Conservation (phyloP, 2,797 vertebrate genomes). For the Gallirallus australis region DNA sequence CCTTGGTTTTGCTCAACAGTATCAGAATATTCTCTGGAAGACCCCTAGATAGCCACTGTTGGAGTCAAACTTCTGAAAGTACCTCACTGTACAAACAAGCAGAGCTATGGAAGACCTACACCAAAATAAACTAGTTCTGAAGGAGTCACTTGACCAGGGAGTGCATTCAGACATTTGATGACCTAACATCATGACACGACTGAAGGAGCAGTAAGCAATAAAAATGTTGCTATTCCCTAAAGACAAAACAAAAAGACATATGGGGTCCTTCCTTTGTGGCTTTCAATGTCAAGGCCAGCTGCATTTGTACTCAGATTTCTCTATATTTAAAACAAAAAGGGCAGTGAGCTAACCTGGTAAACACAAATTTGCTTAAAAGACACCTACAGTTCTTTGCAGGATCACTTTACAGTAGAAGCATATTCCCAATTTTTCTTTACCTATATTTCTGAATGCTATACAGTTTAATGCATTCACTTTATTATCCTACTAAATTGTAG, state of each 20-base stretch:
- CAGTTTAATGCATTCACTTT: constrained; percentile 50
- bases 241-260: not conserved
- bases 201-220: not conserved
- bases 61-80: not conserved
- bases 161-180: not conserved
- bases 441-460: constrained; percentile 63
- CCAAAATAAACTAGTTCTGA: not conserved
- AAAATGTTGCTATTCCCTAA: not conserved
- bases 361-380: constrained; percentile 8
- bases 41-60: not conserved
- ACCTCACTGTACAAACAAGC: not conserved
- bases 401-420: constrained; percentile 7
- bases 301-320: not conserved
- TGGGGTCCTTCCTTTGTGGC: not conserved
- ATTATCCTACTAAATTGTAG: constrained; percentile 64
- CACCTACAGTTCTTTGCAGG: constrained; percentile 19
- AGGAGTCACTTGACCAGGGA: not conserved
- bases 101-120: not conserved
- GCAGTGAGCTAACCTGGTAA: not conserved
- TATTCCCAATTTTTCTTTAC: constrained; percentile 8
- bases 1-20: not conserved
- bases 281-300: not conserved
- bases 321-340: not conserved
- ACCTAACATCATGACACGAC: not conserved
- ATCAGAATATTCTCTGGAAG: not conserved